Conservation (phyloP, 2,888 invertebrate genomes). For the Microplitis manilae region DNA sequence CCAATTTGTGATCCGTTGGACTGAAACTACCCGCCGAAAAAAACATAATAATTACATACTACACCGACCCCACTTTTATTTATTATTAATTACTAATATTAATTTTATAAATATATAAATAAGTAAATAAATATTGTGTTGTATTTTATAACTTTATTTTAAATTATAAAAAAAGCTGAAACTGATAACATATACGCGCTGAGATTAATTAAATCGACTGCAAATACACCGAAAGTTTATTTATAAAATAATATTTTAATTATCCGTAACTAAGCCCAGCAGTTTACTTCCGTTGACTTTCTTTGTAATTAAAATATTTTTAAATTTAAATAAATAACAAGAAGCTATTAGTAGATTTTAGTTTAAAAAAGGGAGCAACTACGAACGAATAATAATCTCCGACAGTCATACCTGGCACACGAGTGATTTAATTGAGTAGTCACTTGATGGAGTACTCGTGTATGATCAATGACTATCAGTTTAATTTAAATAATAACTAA, state of each 20-base stretch:
- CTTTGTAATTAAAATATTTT: conserved; percentile 20
- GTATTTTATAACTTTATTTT: not conserved
- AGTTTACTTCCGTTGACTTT: conserved; percentile 10
- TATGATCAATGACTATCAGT: too few species aligned
- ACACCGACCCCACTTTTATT: conserved; percentile 34
- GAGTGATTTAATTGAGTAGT: conserved; percentile 49
- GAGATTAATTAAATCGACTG: not conserved
- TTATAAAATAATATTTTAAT: not conserved
- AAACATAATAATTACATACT: conserved; percentile 52
- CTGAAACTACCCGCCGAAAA: conserved; percentile 86
- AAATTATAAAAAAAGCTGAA: not conserved
- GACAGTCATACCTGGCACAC: conserved; percentile 66
- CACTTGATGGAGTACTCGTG: too few species aligned
- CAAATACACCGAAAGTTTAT: not conserved
- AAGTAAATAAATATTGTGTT: conserved; percentile 7
- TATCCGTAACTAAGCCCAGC: not conserved
- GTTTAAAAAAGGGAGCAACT: conserved; percentile 52
- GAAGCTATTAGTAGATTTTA: conserved; percentile 18
- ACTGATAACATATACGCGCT: not conserved
- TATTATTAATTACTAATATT: conserved; percentile 15
- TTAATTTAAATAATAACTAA: too few species aligned
- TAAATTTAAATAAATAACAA: not conserved
- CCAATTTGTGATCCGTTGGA: conserved; percentile 98
- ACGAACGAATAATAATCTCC: conserved; percentile 65
- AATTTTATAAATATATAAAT: conserved; percentile 23